Conservation (phyloP, 92 coral and sea anemone genomes). For the Epizoanthus fatuus region DNA sequence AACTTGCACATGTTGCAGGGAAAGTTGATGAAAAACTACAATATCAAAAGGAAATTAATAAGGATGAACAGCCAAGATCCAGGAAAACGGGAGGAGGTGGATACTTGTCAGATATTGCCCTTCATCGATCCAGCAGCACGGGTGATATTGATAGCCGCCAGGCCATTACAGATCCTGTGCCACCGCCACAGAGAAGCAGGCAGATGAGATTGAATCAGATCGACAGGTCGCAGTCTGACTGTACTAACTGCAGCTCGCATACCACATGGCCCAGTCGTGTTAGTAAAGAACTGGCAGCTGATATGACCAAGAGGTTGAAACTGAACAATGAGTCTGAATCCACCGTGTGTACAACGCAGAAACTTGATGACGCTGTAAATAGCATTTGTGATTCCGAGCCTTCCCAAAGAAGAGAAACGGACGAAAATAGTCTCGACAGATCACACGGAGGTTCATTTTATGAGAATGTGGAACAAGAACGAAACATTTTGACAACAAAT, state of each 20-base stretch:
- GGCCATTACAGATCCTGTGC: not conserved
- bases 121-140: conserved; percentile 29
- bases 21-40: not conserved
- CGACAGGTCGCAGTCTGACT: conserved; percentile 38
- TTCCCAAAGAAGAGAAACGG: not conserved
- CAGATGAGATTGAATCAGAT: not conserved
- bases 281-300: not conserved
- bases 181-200: conserved; percentile 25
- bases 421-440: not conserved
- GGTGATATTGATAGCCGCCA: conserved; percentile 7
- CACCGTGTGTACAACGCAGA: not conserved
- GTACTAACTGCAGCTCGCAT: not conserved
- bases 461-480: not conserved
- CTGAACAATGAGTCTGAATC: not conserved
- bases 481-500: not conserved
- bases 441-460: not conserved
- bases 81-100: not conserved
- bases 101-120: not conserved
- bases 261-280: not conserved
- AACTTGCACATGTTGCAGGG: not conserved
- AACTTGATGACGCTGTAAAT: not conserved
- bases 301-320: not conserved
- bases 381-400: not conserved
- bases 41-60: not conserved
- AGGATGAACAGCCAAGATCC: not conserved